Evolutionary conservation across 1,140 invertebrate genomes (phyloP).

Genomic region (Eciton burchellii): DNA sequence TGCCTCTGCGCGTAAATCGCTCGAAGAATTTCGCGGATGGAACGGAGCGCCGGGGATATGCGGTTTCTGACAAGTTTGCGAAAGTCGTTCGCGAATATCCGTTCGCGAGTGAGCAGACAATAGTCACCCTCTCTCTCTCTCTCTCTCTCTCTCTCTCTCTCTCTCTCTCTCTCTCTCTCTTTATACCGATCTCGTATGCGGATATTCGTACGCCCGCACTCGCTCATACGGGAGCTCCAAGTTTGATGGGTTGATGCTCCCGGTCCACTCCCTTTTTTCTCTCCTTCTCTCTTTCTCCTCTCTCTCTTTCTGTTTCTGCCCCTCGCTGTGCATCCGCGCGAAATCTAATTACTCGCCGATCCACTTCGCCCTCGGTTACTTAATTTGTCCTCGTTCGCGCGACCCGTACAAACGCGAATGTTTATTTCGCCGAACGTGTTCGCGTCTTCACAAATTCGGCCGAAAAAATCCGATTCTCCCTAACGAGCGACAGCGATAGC

Average conservation of each 20-base stretch:
- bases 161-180: not conserved
- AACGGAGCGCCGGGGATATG: slow-evolving; percentile 1
- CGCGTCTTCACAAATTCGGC: not conserved
- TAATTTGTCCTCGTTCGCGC: slow-evolving; percentile 53
- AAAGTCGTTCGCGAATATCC: slow-evolving; percentile 66
- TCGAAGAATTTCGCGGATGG: slow-evolving; percentile 51
- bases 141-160: slow-evolving; percentile 18
- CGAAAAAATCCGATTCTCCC: not conserved
- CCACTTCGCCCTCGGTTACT: slow-evolving; percentile 52
- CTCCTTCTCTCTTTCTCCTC: not conserved
- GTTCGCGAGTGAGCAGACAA: slow-evolving; percentile 34
- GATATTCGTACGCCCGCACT: slow-evolving; percentile 8
- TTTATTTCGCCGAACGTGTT: slow-evolving; percentile 33
- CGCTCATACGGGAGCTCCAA: slow-evolving; percentile 22
- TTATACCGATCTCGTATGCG: slow-evolving; percentile 18
- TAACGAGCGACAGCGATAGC: not conserved
- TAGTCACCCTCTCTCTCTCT: not conserved
- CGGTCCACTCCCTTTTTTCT: not conserved
- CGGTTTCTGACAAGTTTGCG: slow-evolving; percentile 62
- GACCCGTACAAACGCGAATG: slow-evolving; percentile 36
- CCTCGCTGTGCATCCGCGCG: slow-evolving; percentile 19
- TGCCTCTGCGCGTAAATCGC: not conserved
- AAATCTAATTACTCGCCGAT: slow-evolving; percentile 58
- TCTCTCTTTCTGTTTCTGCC: not conserved
- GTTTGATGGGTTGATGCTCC: slow-evolving; percentile 40